Base-by-base conservation (phyloP, 1,140 invertebrate species). In the Episyrphus balteatus region DNA sequence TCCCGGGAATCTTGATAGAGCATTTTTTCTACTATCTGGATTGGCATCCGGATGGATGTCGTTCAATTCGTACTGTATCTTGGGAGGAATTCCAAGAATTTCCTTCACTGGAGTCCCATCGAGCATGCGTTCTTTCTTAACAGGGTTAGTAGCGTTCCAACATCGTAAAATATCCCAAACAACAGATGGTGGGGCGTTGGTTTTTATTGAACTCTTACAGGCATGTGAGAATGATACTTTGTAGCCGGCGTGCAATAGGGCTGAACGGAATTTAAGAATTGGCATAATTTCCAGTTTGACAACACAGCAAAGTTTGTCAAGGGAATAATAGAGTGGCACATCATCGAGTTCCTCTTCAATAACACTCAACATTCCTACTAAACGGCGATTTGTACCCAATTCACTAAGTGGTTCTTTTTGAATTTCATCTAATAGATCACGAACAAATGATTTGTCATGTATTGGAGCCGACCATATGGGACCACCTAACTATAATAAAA, bases 141-240 rank as follows among this genome's bases (percentile, higher is more conserved):
- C 72, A 2, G 84, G 84, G 58, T 84, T 73, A 12, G 66, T 59
- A 50, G 82, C 80, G 54, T 81, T 81, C 90, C 91, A 95, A 21
- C 75, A 74, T 53, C 86, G 73, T 45, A 97, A 75, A n/a, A 97
- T 82, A 68, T 95, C 92, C 96, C 95, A 99, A 13, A 99, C 67
- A 14, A 96, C 73, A 5, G 74, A 63, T 33, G 79, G 69, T 0
- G 97, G 92, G 1, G 96, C 95, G 70, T 93, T 74, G 1, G 96
- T 98, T 73, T 99, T 99, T 3, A 98, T 73, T 0, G 92, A 93
- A 50, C 82, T 80, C 57, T 83, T 86, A 42, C 78, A 78, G 43
- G 88, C 84, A 72, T 99, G 97, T 0, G 94, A 95, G 51, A 82
- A 81, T 1, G 94, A 98, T 5, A 98, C 92, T 55, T 77, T 72